These are phyloP conservation scores for Capricornis sumatraensis DNA, from an alignment of 2,113 vertebrate genomes.

Conservation along the genomic window DNA sequence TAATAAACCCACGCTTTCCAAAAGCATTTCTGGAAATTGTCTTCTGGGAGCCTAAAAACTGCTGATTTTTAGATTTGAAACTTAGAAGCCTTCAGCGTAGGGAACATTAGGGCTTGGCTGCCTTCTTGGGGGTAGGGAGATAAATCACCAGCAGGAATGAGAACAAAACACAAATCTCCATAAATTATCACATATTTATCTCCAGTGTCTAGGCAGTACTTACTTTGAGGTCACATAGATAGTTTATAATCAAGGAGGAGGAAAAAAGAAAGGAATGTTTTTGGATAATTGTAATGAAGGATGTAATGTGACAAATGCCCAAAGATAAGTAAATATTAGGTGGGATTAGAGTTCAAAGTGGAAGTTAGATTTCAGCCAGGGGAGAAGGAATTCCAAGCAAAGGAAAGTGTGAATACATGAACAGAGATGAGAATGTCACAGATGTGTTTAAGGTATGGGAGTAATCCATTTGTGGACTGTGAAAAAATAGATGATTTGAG, in stretches of 20 bases:
- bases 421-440: slow-evolving; percentile 26
- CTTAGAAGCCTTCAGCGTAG: not conserved
- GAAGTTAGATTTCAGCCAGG: not conserved
- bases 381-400: slow-evolving; percentile 1
- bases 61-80: not conserved
- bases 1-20: not conserved
- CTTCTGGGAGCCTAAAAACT: not conserved
- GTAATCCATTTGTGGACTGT: not conserved
- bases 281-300: slow-evolving; percentile 8
- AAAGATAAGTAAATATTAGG: slow-evolving; percentile 31
- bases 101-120: not conserved
- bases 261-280: not conserved
- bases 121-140: not conserved
- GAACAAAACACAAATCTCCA: not conserved
- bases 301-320: not conserved
- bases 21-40: not conserved
- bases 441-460: not conserved
- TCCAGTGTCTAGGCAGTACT: not conserved
- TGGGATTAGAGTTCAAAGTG: slow-evolving; percentile 19
- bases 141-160: not conserved
- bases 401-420: not conserved
- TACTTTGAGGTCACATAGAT: not conserved
- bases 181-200: not conserved
- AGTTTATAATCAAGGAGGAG: not conserved
- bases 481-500: not conserved